phyloP scores from a whole-genome alignment of 2,888 invertebrate genomes.

The Microlaimidae sp. region DNA sequence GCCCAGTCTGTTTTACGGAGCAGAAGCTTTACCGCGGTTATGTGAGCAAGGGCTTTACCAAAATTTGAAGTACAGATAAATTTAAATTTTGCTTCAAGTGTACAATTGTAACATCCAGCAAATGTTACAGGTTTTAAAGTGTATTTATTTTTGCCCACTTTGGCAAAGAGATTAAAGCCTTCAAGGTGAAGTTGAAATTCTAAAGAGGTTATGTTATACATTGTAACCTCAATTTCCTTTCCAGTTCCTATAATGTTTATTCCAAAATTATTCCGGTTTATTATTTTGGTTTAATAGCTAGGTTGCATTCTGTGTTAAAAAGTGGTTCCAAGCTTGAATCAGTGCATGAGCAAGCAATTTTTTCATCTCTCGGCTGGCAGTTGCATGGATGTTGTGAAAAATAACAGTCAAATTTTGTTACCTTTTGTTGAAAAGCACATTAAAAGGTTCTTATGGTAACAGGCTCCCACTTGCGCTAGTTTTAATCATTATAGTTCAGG shows the following conservation, averaged over 20 bases:
- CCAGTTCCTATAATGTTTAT: neutral
- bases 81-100: neutral
- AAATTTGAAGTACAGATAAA: neutral
- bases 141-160: neutral
- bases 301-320: neutral
- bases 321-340: too few species aligned
- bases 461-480: too few species aligned
- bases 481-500: too few species aligned
- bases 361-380: neutral
- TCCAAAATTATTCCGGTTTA: too few species aligned
- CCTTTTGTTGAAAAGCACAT: neutral
- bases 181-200: neutral
- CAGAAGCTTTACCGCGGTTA: neutral
- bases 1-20: too few species aligned
- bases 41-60: slow-evolving; percentile 13
- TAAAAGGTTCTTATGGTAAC: neutral
- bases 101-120: neutral
- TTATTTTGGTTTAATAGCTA: neutral
- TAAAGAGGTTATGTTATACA: neutral
- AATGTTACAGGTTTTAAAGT: neutral
- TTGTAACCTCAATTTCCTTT: neutral
- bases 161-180: neutral
- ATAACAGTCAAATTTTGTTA: neutral
- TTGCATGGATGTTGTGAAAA: too few species aligned
- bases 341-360: neutral